phyloP scores from a whole-genome alignment of 2,888 invertebrate genomes.

The Galeruca laticollis region DNA sequence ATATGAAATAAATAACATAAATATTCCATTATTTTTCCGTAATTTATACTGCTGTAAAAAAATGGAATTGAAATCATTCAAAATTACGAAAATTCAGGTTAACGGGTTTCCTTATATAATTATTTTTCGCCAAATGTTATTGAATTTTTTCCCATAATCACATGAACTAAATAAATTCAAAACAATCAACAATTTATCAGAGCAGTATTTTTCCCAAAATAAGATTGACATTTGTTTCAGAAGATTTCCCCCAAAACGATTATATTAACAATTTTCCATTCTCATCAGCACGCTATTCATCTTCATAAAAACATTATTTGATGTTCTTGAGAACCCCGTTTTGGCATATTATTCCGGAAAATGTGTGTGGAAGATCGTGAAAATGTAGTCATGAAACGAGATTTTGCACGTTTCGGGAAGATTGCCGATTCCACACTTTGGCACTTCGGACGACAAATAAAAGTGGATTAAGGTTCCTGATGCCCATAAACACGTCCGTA shows the following conservation, averaged over 20 bases:
- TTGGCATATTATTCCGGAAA: constrained; percentile 37
- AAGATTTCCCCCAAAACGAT: constrained; percentile 24
- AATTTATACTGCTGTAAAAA: no score
- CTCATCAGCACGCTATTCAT: constrained; percentile 31
- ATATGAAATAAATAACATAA: no score
- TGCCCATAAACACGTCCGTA: constrained; percentile 46
- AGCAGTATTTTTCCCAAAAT: not conserved
- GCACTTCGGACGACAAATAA: constrained; percentile 51
- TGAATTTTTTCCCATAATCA: no score
- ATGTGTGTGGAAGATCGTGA: constrained; percentile 32
- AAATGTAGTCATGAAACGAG: constrained; percentile 43
- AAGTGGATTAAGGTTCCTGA: constrained; percentile 49
- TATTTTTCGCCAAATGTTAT: no score
- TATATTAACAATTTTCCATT: constrained; percentile 32
- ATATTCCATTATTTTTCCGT: no score
- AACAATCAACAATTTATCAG: not conserved
- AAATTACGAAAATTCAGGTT: no score
- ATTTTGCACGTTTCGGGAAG: constrained; percentile 49
- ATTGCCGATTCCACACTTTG: constrained; percentile 48
- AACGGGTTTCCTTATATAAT: no score
- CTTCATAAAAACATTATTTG: constrained; percentile 40
- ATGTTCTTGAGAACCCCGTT: constrained; percentile 25
- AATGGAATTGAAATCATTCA: no score
- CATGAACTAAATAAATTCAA: no score
- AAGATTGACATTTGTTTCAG: constrained; percentile 2